A percentile compares a stretch with the other conserved stretches of the same genome.
Evolutionary conservation across 2,888 invertebrate genomes (phyloP).

Genomic region (Mesochorus sp.): DNA sequence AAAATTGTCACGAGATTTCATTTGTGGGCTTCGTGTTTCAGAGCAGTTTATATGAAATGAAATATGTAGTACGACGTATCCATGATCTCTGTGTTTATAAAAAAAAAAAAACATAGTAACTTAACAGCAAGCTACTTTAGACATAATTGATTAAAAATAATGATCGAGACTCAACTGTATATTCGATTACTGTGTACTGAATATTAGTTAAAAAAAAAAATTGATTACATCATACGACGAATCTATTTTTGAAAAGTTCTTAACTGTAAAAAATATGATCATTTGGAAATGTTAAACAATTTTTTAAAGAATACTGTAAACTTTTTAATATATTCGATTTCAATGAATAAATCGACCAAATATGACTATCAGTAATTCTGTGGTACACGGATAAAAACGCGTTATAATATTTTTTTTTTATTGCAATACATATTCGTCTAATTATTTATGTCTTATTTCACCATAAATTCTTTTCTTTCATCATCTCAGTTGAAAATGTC

Average conservation of each 20-base stretch:
- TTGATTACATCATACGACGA: not conserved
- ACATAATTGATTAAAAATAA: not conserved
- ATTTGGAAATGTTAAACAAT: conserved; percentile 5
- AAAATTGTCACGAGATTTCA: too few species aligned
- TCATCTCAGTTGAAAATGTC: not conserved
- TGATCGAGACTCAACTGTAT: not conserved
- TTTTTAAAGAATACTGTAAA: conserved; percentile 46
- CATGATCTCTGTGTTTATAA: not conserved
- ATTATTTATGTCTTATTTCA: not conserved
- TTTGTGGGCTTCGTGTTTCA: too few species aligned
- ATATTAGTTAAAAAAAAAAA: too few species aligned
- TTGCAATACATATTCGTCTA: conserved; percentile 8
- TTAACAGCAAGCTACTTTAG: too few species aligned
- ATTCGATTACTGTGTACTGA: not conserved
- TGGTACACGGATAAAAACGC: conserved; percentile 26
- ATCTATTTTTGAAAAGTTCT: not conserved
- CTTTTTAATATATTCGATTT: conserved; percentile 34
- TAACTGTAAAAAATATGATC: conserved; percentile 4
- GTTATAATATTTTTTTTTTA: conserved; percentile 19
- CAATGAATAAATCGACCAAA: conserved; percentile 32
- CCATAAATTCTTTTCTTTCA: not conserved
- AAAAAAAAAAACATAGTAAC: not conserved
- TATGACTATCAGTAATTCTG: conserved; percentile 26
- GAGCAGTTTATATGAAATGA: too few species aligned
- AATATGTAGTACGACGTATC: conserved; percentile 14